Conservation (phyloP, 2,113 vertebrate genomes). For the Cryptotis parvus region DNA sequence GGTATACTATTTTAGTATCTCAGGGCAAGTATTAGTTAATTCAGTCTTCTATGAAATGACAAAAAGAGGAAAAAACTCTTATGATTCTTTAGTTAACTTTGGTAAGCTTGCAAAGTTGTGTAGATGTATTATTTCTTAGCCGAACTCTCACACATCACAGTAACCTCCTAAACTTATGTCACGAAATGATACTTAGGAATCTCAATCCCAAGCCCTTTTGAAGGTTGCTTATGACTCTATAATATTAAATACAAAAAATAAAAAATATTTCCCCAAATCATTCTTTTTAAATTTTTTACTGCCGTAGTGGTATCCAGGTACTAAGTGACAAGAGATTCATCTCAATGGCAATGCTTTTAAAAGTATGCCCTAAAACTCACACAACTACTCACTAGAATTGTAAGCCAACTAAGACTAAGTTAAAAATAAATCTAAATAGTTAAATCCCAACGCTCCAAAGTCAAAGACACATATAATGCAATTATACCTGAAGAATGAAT, state of each 20-base stretch:
- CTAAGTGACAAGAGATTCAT: background rate
- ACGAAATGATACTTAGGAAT: constrained; percentile 1
- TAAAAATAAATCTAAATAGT: background rate
- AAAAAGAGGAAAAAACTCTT: background rate
- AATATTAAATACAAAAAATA: constrained; percentile 1
- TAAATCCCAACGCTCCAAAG: background rate
- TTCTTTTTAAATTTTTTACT: constrained; percentile 12
- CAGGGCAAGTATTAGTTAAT: too few relatives aligned
- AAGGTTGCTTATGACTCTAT: background rate
- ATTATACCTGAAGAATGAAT: constrained; percentile 97
- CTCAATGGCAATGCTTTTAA: background rate
- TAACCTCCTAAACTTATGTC: constrained; percentile 2
- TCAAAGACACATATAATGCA: background rate
- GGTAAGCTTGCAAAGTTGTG: background rate
- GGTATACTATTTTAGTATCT: too few relatives aligned
- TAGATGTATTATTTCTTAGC: constrained; percentile 15
- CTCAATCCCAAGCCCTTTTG: background rate
- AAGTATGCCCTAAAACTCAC: background rate
- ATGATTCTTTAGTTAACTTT: too few relatives aligned
- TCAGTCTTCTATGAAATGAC: background rate
- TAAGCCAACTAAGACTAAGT: constrained; percentile 24
- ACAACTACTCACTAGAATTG: constrained; percentile 13
- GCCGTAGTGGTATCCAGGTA: background rate
- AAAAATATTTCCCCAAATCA: background rate
- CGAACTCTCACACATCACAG: background rate